Evolutionary conservation across 92 coral and sea anemone genomes (phyloP), one percentile per base, ranked within the genome.

Genomic region (Paragorgia papillata): DNA sequence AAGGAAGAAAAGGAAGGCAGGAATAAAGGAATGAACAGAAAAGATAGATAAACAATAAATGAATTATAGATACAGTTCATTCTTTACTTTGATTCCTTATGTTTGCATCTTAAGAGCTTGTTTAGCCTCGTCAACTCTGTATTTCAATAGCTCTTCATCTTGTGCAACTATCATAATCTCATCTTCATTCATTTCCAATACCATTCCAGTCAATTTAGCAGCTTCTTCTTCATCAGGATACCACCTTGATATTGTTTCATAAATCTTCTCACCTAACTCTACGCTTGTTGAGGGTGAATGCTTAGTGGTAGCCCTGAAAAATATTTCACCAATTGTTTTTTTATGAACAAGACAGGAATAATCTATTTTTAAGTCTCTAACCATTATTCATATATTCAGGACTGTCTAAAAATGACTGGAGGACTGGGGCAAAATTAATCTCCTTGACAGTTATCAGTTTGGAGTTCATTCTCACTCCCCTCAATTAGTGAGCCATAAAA

Each of bases 121-220:
- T 34, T 46, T 29, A 12, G 75, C 75, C 59, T 68, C 75, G 13
- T 13, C 40, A 26, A 37, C 39, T 68, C 26, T 68, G 54, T 35
- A 27, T 48, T 68, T 68, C 24, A 68, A 57, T 8, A 68, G 39
- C 29, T 68, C 60, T 21, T 68, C 75, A 24, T 68, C 58, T 19
- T 68, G 75, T 27, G 39, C 15, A 27, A 68, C 29, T 68, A 22
- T 68, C 50, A 24, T 26, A 12, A 68, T 68, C 59, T 68, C 75
- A 46, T 46, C n/a, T 15, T 15, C n/a, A 46, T 46, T 46, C 53
- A 46, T 46, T 46, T 46, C 53, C 43, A 89, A 51, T 22, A 89
- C 55, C 80, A 79, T 89, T 43, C 90, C 92, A 17, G 89, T 84
- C 39, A 87, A 48, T 57, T 60, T 82, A 53, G 64, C 85, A 28